Percentiles rank a stretch among this genome's conserved stretches.
Conservation (phyloP, 2,888 invertebrate genomes). For the Tubulanus polymorphus region DNA sequence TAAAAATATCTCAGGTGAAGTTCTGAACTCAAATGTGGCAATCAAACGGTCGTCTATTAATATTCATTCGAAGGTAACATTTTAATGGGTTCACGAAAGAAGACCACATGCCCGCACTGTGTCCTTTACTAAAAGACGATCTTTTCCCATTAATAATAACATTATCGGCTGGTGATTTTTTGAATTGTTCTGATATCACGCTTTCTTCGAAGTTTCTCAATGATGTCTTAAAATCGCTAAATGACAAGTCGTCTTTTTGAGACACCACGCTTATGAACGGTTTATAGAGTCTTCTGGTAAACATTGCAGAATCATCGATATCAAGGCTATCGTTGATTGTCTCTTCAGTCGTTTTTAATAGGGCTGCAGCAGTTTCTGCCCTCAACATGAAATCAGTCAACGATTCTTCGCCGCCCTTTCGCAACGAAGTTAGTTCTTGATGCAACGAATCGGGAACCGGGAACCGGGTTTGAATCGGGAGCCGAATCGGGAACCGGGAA, state of each 20-base stretch:
- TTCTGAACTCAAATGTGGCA: too few species aligned
- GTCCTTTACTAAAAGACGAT: too few species aligned
- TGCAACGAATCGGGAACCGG: constrained; percentile 7
- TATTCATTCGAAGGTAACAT: too few species aligned
- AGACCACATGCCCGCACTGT: too few species aligned
- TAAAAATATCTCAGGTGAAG: too few species aligned
- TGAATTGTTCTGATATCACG: too few species aligned
- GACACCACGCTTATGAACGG: constrained; percentile 9
- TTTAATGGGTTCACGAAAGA: too few species aligned
- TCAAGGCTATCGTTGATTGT: constrained; percentile 12
- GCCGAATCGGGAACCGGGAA: too few species aligned
- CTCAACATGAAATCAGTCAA: constrained; percentile 17
- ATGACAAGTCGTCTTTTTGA: constrained; percentile 6
- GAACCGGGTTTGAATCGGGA: too few species aligned
- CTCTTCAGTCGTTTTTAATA: constrained; percentile 6
- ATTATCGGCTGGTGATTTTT: too few species aligned
- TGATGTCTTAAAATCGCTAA: constrained; percentile 14
- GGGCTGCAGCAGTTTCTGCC: constrained; percentile 10
- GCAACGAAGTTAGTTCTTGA: constrained; percentile 3
- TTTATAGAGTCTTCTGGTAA: constrained; percentile 9
- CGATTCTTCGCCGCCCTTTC: background rate
- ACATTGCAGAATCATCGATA: constrained; percentile 15
- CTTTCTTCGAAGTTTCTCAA: constrained; percentile 15
- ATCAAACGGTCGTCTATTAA: too few species aligned
- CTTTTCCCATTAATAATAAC: too few species aligned